phyloP scores from a whole-genome alignment of 2,888 invertebrate species.

The Cinara cedri region DNA sequence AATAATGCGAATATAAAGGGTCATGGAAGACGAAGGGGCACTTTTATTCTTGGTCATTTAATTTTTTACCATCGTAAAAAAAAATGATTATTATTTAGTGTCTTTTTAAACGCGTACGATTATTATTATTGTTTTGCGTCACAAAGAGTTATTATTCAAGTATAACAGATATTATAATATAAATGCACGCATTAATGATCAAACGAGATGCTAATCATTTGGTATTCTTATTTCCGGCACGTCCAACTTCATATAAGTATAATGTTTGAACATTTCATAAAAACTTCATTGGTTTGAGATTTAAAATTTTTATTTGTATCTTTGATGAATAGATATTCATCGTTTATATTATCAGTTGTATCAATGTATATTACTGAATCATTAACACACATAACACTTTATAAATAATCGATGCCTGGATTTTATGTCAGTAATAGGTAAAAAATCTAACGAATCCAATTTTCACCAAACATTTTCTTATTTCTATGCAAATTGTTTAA shows the following conservation, averaged over 20 bases:
- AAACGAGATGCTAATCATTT: conserved; percentile 36
- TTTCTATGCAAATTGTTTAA: too few species aligned
- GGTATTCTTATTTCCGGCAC: background rate
- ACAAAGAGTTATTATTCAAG: conserved; percentile 38
- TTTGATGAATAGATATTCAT: too few species aligned
- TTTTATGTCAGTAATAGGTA: too few species aligned
- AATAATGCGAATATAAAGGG: background rate
- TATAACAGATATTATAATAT: conserved; percentile 22
- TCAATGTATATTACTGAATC: too few species aligned
- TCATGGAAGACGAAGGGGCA: conserved; percentile 28
- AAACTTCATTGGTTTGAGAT: too few species aligned
- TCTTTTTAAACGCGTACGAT: conserved; percentile 21
- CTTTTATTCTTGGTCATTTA: conserved; percentile 37
- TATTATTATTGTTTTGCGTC: conserved; percentile 12
- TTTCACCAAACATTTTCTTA: too few species aligned
- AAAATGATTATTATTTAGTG: conserved; percentile 18
- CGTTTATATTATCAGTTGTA: too few species aligned
- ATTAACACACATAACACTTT: too few species aligned
- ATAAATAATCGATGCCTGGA: too few species aligned
- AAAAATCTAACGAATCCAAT: too few species aligned
- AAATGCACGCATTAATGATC: conserved; percentile 23
- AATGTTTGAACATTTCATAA: background rate
- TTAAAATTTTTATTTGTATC: too few species aligned
- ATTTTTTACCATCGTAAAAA: conserved; percentile 9
- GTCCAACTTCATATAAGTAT: background rate